phyloP scores from a whole-genome alignment of 2,888 invertebrate genomes.

The Drosophila falleni region DNA sequence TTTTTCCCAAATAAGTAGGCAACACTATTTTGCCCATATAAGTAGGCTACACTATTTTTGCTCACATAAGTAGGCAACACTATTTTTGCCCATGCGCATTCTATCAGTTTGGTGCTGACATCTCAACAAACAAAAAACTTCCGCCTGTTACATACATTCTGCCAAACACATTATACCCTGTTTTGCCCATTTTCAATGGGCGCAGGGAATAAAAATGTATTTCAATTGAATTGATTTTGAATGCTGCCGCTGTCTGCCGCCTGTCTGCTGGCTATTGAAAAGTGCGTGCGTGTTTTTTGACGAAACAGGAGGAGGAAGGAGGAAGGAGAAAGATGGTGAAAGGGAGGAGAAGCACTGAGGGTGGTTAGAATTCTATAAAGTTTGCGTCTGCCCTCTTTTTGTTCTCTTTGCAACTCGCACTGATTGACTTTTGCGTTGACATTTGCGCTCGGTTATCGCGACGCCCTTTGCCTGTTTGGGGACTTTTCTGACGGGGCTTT shows the following conservation, averaged over 20 bases:
- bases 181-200: no score
- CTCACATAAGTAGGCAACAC: no score
- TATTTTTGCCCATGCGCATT: no score
- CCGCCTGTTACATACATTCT: no score
- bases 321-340: neutral
- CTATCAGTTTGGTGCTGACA: no score
- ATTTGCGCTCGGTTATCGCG: constrained; percentile 73
- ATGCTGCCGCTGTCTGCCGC: constrained; percentile 66
- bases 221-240: constrained; percentile 82
- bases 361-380: constrained; percentile 50
- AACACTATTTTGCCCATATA: no score
- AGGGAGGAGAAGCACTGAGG: neutral
- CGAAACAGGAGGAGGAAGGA: neutral
- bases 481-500: constrained; percentile 23
- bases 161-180: no score
- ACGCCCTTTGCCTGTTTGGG: constrained; percentile 46
- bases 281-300: constrained; percentile 66
- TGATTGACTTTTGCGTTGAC: constrained; percentile 80
- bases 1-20: no score
- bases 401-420: constrained; percentile 25
- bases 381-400: constrained; percentile 26
- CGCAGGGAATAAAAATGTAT: constrained; percentile 60
- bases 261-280: constrained; percentile 72
- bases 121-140: no score
- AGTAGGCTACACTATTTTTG: no score